Base-by-base conservation (phyloP, 2,113 vertebrate genomes). In the Brevimyrus niger region DNA sequence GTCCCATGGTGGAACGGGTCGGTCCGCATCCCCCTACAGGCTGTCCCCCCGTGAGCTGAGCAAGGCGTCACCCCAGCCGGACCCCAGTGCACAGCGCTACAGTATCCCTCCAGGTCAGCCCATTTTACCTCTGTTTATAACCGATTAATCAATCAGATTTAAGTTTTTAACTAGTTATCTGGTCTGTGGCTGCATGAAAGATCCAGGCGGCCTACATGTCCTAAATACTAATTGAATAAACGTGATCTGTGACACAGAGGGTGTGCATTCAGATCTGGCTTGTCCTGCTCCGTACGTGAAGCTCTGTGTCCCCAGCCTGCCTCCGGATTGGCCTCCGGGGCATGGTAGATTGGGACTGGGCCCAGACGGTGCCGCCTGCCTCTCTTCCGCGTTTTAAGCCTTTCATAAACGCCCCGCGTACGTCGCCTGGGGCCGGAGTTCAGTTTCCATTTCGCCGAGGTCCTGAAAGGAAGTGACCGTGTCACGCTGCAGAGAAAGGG, bases 91-190 rank as follows among this genome's bases (percentile, higher is more conserved):
- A 90, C 93, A 95, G 87, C 94, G 95, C 91, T 97, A 95, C 93
- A 97, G 97, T 94, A 96, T 97, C 94, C 97, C 96, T 0, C 97
- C 97, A 97, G 98, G 97, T 97, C 97, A 96, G 61, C 61, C 61
- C 61, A 69, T 10, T 27, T 65, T 27, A 27, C 10, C 35, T 38
- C 69, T 42, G 35, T 19, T 35, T 38, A 6, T 42, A 42, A 38
- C 4, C 17, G 65, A 35, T 31, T 17, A 38, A 15, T 17, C 69
- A 73, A 3, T 65, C 8, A 65, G 23, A 65, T 65, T 65, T 65
- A 27, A n/a, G 6, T 23, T 15, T 31, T 69, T 69, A 31, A 69
- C 10, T 69, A 69, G 69, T 76, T 80, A 17, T 17, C 35, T 19
- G 73, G 17, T 42, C 31, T 80, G 73, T 80, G 73, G 73, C 17